Evolutionary conservation across 2,797 vertebrate genomes (phyloP), one percentile per base, ranked within the genome.

Genomic region (Bucorvus abyssinicus): DNA sequence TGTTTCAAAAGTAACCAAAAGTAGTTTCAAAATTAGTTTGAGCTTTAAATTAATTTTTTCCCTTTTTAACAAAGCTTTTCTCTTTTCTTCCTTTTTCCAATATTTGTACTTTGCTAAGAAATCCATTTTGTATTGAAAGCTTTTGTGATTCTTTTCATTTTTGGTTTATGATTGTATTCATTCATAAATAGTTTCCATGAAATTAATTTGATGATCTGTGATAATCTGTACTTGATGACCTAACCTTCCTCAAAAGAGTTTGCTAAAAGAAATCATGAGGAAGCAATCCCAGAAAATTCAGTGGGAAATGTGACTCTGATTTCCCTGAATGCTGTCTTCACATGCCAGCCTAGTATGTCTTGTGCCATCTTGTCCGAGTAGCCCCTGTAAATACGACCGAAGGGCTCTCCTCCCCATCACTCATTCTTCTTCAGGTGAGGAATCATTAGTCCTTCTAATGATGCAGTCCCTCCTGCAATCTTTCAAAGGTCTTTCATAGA

Each of bases 321-420:
- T 89, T 65, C n/a, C 24, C 14, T n/a, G 32, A 69, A 73, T 44
- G 10, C 4, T 82, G 0, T 38, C 27, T 87, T 78, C 26, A 32
- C 1, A 0, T 79, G 12, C 15, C 56, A 24, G 6, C 34, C 17
- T 60, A 3, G 1, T 20, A 12, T 16, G 7, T 36, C 24, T 50
- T 22, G 17, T 34, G 16, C 26, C 38, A 45, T 47, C n/a, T 67
- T 34, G 29, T 67, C 30, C 19, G 49, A 52, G 15, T 34, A 84
- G 6, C 14, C 19, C 10, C 14, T 84, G 23, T 50, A 42, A 57
- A 55, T n/a, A 29, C 6, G 22, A 27, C 19, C 64, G 12, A 27
- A 77, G n/a, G 12, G 23, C 26, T 87, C 29, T 87, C 26, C 21
- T 73, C 9, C 22, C 20, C 29, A 36, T 40, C 20, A 14, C 4